Evolutionary conservation across 2,797 vertebrate genomes (phyloP).

Genomic region (Dryobates pubescens): DNA sequence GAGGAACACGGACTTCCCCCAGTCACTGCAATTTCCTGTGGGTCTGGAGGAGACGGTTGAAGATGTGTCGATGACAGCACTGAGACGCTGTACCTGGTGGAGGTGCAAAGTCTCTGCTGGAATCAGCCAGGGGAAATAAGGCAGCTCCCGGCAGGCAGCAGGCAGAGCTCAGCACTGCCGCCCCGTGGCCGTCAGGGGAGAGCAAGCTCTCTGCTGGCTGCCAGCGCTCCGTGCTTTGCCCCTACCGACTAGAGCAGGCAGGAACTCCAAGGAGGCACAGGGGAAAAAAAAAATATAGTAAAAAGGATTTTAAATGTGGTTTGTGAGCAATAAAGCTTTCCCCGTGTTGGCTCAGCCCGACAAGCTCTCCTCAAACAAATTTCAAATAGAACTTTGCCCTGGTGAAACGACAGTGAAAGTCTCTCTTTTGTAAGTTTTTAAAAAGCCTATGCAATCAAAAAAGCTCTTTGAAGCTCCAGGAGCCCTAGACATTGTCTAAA

Average conservation of each 20-base stretch:
- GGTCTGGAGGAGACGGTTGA: not conserved
- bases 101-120: not conserved
- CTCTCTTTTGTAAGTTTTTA: conserved; percentile 25
- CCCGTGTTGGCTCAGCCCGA: not conserved
- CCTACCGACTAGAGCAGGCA: not conserved
- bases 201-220: not conserved
- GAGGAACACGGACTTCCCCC: not conserved
- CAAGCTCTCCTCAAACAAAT: not conserved
- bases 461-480: conserved; percentile 57
- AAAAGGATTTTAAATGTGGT: not conserved
- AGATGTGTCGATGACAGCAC: not conserved
- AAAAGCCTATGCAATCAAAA: conserved; percentile 47
- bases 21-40: not conserved
- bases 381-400: conserved; percentile 25
- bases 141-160: fast-evolving
- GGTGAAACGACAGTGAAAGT: conserved; percentile 11
- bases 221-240: not conserved
- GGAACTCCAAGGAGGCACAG: not conserved
- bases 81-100: not conserved
- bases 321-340: conserved; percentile 13
- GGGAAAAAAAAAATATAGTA: not conserved
- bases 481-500: conserved; percentile 33
- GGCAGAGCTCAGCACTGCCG: not conserved
- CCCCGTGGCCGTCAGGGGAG: fast-evolving
- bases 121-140: not conserved